Evolutionary conservation across 2,113 vertebrate species (phyloP).

Genomic region (Aviceda subcristata): DNA sequence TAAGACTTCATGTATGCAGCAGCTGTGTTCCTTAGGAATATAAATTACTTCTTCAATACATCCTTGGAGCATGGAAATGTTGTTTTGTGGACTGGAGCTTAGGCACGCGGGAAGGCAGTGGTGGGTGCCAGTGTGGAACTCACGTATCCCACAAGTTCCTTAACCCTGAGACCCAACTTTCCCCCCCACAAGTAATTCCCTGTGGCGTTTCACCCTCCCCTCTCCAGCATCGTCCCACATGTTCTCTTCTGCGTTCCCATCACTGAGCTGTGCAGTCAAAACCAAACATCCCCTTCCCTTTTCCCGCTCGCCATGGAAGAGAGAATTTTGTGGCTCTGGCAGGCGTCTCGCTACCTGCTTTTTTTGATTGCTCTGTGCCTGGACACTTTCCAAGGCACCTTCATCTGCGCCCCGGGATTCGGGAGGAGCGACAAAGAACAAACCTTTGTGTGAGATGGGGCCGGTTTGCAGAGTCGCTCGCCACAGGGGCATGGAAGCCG

Average conservation of each 20-base stretch:
- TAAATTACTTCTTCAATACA: not conserved
- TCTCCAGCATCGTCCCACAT: not conserved
- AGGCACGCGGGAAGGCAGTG: not conserved
- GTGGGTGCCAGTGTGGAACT: fast-evolving
- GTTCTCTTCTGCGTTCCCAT: not conserved
- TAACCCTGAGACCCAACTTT: not conserved
- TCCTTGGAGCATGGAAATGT: not conserved
- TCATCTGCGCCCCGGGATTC: not conserved
- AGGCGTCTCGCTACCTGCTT: not conserved
- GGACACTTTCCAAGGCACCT: not conserved
- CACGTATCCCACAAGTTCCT: not conserved
- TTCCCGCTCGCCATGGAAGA: fast-evolving
- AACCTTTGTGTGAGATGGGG: slow-evolving; percentile 44
- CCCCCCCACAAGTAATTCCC: not conserved
- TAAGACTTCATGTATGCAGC: not conserved
- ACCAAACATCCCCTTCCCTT: not conserved
- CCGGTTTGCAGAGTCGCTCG: slow-evolving; percentile 3
- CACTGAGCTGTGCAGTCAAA: not conserved
- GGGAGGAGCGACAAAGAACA: slow-evolving; percentile 13
- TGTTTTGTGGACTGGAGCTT: not conserved
- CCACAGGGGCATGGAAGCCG: slow-evolving; percentile 31
- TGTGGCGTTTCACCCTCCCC: not conserved
- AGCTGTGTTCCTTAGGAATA: not conserved
- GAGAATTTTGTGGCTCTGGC: not conserved
- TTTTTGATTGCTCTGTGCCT: not conserved